phyloP scores from a whole-genome alignment of 2,797 vertebrate genomes.

The Leptoclinus maculatus region DNA sequence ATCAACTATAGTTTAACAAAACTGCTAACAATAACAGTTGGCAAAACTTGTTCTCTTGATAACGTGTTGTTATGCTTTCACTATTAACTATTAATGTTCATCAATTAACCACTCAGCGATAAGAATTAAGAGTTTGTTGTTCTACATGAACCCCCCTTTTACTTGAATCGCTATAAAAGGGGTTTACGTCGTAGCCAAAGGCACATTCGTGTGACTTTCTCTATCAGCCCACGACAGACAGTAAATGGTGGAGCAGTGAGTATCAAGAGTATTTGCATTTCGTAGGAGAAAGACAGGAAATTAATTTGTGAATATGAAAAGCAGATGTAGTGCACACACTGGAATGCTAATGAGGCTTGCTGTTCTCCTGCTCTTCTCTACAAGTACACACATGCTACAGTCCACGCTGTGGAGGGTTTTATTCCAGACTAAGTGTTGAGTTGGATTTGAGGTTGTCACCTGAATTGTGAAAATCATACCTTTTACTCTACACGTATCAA shows the following conservation, averaged over 20 bases:
- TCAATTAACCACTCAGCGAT: neutral
- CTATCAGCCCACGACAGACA: slow-evolving; percentile 41
- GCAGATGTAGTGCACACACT: slow-evolving; percentile 66
- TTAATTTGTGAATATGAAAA: slow-evolving; percentile 82
- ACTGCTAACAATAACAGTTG: neutral
- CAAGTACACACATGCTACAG: slow-evolving; percentile 14
- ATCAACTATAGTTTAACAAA: neutral
- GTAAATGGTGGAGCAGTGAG: slow-evolving; percentile 30
- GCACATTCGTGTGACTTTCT: slow-evolving; percentile 12
- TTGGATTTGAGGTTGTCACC: slow-evolving; percentile 8
- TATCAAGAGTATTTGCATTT: slow-evolving; percentile 77
- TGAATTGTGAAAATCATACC: neutral
- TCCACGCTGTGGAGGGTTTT: slow-evolving; percentile 3
- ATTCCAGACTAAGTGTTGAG: neutral
- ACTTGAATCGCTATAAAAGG: neutral
- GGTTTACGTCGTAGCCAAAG: neutral
- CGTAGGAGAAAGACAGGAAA: slow-evolving; percentile 69
- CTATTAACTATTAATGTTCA: neutral
- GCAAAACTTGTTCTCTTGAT: neutral
- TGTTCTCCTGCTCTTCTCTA: slow-evolving; percentile 47
- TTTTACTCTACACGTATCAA: neutral
- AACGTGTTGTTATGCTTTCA: neutral
- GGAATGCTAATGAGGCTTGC: slow-evolving; percentile 73
- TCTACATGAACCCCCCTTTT: neutral
- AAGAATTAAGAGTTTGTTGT: neutral